phyloP scores from a whole-genome alignment of 1,140 invertebrate genomes.

The Neoseiulus cucumeris region DNA sequence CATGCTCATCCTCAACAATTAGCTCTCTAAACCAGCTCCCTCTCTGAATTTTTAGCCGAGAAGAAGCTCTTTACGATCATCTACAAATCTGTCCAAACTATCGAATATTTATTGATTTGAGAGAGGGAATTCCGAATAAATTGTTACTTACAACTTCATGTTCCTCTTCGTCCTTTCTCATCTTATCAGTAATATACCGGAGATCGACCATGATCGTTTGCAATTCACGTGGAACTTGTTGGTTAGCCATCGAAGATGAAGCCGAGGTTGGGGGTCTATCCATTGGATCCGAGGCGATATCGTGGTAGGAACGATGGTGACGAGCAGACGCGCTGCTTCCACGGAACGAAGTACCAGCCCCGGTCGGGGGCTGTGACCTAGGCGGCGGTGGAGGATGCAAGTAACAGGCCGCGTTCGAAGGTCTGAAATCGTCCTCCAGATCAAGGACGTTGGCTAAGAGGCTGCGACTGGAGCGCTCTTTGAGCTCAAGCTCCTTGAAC shows the following conservation, averaged over 20 bases:
- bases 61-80: too few species aligned
- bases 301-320: not conserved
- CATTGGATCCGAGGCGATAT: conserved; percentile 14
- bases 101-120: too few species aligned
- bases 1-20: too few species aligned
- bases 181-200: conserved; percentile 69
- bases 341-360: conserved; percentile 9
- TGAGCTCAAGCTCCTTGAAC: conserved; percentile 53
- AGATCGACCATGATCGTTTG: conserved; percentile 86
- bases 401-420: conserved; percentile 29
- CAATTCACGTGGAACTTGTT: conserved; percentile 40
- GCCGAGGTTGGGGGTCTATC: conserved; percentile 16
- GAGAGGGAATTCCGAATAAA: too few species aligned
- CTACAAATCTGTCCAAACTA: too few species aligned
- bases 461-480: conserved; percentile 76
- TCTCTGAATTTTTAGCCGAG: too few species aligned
- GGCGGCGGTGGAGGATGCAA: conserved; percentile 43
- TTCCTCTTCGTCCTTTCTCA: conserved; percentile 70
- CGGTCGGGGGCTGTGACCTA: not conserved
- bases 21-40: too few species aligned
- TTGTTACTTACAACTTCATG: conserved; percentile 57
- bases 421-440: conserved; percentile 77
- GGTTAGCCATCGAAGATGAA: conserved; percentile 13
- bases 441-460: conserved; percentile 84
- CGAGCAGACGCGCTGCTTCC: not conserved